Evolutionary conservation across 2,888 invertebrate species (phyloP).

Genomic region (Corythucha ciliata): DNA sequence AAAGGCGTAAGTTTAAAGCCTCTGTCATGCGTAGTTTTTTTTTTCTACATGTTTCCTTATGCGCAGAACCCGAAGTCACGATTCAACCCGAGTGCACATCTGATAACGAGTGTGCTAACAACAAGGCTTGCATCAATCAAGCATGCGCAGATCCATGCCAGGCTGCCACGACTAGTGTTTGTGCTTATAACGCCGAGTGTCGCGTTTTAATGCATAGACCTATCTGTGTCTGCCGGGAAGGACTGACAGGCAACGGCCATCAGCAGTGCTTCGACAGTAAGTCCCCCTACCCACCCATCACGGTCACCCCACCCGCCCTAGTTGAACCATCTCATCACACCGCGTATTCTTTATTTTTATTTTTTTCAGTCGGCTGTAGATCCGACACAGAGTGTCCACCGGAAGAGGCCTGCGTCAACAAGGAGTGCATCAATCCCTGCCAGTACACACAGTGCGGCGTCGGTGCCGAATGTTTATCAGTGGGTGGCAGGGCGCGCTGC

Average conservation of each 20-base stretch:
- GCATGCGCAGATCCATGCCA: constrained; percentile 67
- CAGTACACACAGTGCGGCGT: constrained; percentile 66
- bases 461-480: constrained; percentile 66
- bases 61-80: too few species aligned
- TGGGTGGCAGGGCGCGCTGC: constrained; percentile 57
- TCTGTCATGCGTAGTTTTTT: too few species aligned
- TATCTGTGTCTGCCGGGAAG: constrained; percentile 69
- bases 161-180: constrained; percentile 51
- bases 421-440: constrained; percentile 72
- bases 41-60: too few species aligned
- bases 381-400: constrained; percentile 75
- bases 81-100: constrained; percentile 58
- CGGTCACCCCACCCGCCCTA: too few species aligned
- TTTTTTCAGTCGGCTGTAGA: constrained; percentile 64
- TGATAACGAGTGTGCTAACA: constrained; percentile 70
- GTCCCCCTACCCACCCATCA: constrained; percentile 36
- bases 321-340: too few species aligned
- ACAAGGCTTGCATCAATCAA: constrained; percentile 69
- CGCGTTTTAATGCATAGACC: constrained; percentile 69
- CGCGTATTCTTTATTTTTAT: too few species aligned
- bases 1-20: not conserved
- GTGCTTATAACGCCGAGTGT: constrained; percentile 70
- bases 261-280: constrained; percentile 64
- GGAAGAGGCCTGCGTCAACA: constrained; percentile 70
- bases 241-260: constrained; percentile 75